Conservation (phyloP, 1,140 invertebrate species). For the Lordiphosa collinella region DNA sequence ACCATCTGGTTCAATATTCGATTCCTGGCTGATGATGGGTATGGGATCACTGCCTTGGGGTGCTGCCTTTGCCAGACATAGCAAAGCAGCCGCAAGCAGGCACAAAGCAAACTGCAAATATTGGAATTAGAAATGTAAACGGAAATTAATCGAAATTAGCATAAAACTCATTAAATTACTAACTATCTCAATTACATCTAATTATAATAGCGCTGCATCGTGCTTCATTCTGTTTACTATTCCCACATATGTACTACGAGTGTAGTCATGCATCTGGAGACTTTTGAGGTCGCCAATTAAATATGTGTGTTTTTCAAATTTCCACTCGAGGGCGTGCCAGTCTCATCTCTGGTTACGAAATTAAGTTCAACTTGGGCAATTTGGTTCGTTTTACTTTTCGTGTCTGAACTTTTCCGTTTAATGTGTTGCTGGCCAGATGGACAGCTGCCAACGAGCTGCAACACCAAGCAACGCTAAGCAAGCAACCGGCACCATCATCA, state of each 20-base stretch:
- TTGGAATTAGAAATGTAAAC: slow-evolving; percentile 29
- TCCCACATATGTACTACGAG: slow-evolving; percentile 20
- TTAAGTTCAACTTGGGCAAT: slow-evolving; percentile 21
- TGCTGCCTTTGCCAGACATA: slow-evolving; percentile 71
- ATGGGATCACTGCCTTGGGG: slow-evolving; percentile 82
- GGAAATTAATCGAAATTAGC: slow-evolving; percentile 26
- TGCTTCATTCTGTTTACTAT: slow-evolving; percentile 34
- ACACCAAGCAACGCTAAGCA: too few relatives aligned
- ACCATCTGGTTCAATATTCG: slow-evolving; percentile 84
- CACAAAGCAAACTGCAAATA: slow-evolving; percentile 62
- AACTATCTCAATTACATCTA: slow-evolving; percentile 19
- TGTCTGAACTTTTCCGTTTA: slow-evolving; percentile 46
- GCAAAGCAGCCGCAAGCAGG: slow-evolving; percentile 56
- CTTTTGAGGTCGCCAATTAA: slow-evolving; percentile 63
- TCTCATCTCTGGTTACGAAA: slow-evolving; percentile 9
- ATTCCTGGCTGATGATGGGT: slow-evolving; percentile 84
- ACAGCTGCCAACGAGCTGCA: slow-evolving; percentile 49
- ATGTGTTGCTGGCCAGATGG: slow-evolving; percentile 34
- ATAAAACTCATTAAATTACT: slow-evolving; percentile 20
- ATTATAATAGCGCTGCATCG: slow-evolving; percentile 25
- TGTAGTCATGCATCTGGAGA: too few relatives aligned
- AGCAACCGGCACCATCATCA: slow-evolving; percentile 1
- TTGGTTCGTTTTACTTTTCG: slow-evolving; percentile 35
- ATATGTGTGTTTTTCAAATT: slow-evolving; percentile 45
- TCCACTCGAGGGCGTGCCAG: slow-evolving; percentile 37